Percentiles rank a stretch among this genome's conserved stretches.
Conservation (phyloP, 2,888 invertebrate genomes). For the Chymomyza fuscimana region DNA sequence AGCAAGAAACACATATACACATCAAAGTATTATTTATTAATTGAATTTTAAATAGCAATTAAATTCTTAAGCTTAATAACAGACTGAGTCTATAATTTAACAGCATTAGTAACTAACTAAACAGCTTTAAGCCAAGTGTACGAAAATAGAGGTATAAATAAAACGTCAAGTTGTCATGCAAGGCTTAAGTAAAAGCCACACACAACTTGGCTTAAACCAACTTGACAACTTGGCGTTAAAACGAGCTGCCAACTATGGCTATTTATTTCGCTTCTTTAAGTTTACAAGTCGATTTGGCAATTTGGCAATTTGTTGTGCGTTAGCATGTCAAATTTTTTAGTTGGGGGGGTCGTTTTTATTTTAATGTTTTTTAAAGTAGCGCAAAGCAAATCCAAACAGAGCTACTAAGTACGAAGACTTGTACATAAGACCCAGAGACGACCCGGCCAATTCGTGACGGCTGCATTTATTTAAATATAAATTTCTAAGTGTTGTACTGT, state of each 20-base stretch:
- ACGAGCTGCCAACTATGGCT: background rate
- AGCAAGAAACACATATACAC: no score
- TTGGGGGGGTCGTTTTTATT: background rate
- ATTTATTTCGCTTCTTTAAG: background rate
- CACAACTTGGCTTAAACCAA: background rate
- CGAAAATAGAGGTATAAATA: background rate
- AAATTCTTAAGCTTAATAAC: constrained; percentile 36
- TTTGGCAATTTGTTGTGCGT: background rate
- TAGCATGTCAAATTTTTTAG: background rate
- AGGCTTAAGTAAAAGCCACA: background rate
- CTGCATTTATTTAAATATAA: background rate
- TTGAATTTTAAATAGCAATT: background rate
- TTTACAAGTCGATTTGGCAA: background rate
- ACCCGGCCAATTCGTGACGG: background rate
- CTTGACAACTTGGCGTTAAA: background rate
- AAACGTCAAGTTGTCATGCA: background rate
- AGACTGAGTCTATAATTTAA: constrained; percentile 57
- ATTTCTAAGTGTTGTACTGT: background rate
- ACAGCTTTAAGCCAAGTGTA: background rate
- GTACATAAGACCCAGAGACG: background rate
- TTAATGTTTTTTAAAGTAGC: background rate
- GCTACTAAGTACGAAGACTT: background rate
- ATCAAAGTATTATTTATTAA: background rate
- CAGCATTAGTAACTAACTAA: constrained; percentile 26
- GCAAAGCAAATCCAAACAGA: background rate